Evolutionary conservation across 2,888 invertebrate species (phyloP).

Genomic region (Yponomeuta evonymella): DNA sequence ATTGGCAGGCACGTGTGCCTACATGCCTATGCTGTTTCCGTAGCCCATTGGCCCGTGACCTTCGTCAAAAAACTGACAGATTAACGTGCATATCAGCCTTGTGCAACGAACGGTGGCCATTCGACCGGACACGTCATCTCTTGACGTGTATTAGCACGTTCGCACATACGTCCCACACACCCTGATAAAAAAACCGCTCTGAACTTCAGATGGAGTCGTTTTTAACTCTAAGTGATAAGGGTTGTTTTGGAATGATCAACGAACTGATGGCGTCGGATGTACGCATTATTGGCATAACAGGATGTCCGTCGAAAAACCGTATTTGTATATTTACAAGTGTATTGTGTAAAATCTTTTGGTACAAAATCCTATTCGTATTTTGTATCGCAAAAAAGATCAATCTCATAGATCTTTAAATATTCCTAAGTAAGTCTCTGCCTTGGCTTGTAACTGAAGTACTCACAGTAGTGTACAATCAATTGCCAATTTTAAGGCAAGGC

Average conservation of each 20-base stretch:
- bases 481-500: too few relatives aligned
- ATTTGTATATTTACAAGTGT: background rate
- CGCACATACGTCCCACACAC: background rate
- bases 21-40: background rate
- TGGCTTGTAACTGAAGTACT: too few relatives aligned
- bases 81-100: slow-evolving; percentile 55
- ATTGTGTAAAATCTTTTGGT: background rate
- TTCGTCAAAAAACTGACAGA: slow-evolving; percentile 70
- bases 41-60: slow-evolving; percentile 45
- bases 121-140: slow-evolving; percentile 38
- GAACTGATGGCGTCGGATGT: slow-evolving; percentile 18
- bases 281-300: slow-evolving; percentile 20
- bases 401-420: too few relatives aligned
- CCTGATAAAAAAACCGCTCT: background rate
- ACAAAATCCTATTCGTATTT: background rate
- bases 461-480: too few relatives aligned
- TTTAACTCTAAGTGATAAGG: background rate
- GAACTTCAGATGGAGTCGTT: background rate
- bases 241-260: background rate
- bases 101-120: slow-evolving; percentile 44
- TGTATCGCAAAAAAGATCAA: background rate
- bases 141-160: slow-evolving; percentile 8
- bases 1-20: slow-evolving; percentile 47
- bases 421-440: too few relatives aligned
- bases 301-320: slow-evolving; percentile 10